These are phyloP conservation scores for Archaeoteleia sp. DNA, from an alignment of 2,888 invertebrate genomes.

Conservation along the genomic window DNA sequence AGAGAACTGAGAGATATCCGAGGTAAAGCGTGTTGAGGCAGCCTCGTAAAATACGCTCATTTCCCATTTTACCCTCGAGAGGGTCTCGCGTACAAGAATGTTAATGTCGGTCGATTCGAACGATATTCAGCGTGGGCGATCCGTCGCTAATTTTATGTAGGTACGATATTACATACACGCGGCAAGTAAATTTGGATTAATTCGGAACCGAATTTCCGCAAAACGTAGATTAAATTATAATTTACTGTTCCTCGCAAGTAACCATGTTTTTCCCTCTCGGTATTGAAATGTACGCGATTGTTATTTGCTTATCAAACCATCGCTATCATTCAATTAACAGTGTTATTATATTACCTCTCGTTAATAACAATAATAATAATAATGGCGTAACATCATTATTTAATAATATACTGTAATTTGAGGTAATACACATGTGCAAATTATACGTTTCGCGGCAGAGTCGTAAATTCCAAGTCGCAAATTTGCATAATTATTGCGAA, in stretches of 20 bases:
- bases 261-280: background rate
- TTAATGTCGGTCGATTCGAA: slow-evolving; percentile 20
- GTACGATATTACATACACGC: slow-evolving; percentile 1
- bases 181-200: slow-evolving; percentile 16
- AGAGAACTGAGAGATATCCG: slow-evolving; percentile 59
- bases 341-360: background rate
- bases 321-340: slow-evolving; percentile 1
- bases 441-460: slow-evolving; percentile 2
- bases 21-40: slow-evolving; percentile 14
- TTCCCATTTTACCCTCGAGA: slow-evolving; percentile 42
- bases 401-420: too few relatives aligned
- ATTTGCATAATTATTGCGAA: slow-evolving; percentile 27
- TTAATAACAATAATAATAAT: too few relatives aligned
- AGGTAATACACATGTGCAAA: background rate
- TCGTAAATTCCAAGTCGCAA: background rate
- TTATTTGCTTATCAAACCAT: background rate
- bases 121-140: slow-evolving; percentile 14
- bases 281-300: background rate
- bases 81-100: slow-evolving; percentile 30
- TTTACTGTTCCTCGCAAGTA: too few relatives aligned
- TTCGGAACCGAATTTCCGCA: slow-evolving; percentile 4
- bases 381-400: too few relatives aligned
- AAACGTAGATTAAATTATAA: background rate
- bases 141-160: slow-evolving; percentile 20
- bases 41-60: slow-evolving; percentile 32